Conservation (phyloP, 2,888 invertebrate species). For the Diploptera punctata region DNA sequence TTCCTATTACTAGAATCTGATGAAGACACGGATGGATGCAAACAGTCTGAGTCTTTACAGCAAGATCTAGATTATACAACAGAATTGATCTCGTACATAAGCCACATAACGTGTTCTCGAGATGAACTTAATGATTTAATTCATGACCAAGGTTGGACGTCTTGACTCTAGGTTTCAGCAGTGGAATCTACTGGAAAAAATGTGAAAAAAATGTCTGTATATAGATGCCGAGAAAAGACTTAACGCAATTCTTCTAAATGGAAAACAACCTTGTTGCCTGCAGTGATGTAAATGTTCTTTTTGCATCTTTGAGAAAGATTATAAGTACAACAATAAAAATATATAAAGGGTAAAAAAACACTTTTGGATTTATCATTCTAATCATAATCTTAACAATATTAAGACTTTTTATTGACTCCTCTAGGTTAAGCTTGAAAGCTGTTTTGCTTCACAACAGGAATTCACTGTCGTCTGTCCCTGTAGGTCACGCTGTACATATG, state of each 20-base stretch:
- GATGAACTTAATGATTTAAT: not conserved
- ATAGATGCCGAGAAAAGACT: not conserved
- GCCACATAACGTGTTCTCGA: not conserved
- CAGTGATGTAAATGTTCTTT: not conserved
- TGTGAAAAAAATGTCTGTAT: not conserved
- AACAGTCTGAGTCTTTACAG: not conserved
- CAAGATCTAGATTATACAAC: not conserved
- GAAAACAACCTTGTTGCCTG: conserved; percentile 5
- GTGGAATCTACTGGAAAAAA: not conserved
- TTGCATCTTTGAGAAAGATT: not conserved
- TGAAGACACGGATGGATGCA: not conserved
- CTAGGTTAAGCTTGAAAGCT: not conserved
- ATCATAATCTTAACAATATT: not conserved
- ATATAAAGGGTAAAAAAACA: too few relatives aligned
- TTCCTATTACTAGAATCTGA: not conserved
- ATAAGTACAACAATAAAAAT: too few relatives aligned
- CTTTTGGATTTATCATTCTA: too few relatives aligned
- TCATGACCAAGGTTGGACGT: not conserved
- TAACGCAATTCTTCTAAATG: not conserved
- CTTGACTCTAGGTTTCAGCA: conserved; percentile 5
- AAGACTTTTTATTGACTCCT: not conserved
- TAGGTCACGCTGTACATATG: not conserved
- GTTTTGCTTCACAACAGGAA: conserved; percentile 15
- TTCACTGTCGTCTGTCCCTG: not conserved
- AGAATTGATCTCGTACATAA: not conserved